Conservation (phyloP, 2,888 invertebrate species). For the Drepanosiphum platanoidis region DNA sequence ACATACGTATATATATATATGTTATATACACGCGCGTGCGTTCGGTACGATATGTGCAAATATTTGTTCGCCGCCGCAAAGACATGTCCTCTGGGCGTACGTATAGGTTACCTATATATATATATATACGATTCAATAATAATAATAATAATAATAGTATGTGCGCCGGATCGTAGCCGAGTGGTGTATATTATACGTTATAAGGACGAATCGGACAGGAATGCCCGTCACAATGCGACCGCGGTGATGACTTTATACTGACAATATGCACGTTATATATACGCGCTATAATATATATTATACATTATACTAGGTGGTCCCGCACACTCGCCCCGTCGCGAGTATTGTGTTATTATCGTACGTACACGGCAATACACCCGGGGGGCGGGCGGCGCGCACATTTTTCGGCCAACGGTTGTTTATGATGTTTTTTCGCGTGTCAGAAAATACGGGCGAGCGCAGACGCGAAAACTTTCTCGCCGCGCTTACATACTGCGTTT, state of each 20-base stretch:
- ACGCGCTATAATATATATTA: too few relatives aligned
- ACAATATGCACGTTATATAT: too few relatives aligned
- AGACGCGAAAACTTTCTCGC: not conserved
- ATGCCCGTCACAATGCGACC: constrained; percentile 35
- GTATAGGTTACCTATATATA: not conserved
- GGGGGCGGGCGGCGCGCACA: too few relatives aligned
- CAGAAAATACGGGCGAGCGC: too few relatives aligned
- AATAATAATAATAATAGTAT: too few relatives aligned
- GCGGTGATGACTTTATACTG: constrained; percentile 6
- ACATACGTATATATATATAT: not conserved
- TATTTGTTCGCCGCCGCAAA: not conserved
- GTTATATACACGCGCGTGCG: not conserved
- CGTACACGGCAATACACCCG: too few relatives aligned
- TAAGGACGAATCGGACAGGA: too few relatives aligned
- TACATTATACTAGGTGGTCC: too few relatives aligned
- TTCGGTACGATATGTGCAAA: constrained; percentile 19
- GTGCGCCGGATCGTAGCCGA: not conserved
- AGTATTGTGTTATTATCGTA: too few relatives aligned
- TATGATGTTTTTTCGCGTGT: not conserved
- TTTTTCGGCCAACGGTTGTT: too few relatives aligned
- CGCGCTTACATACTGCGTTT: not conserved
- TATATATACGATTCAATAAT: not conserved
- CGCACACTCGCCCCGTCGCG: too few relatives aligned
- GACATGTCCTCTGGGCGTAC: constrained; percentile 28
- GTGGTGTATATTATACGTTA: too few relatives aligned